A percentile compares a stretch with the other conserved stretches of the same genome.
Conservation (phyloP, 1,140 invertebrate species). For the Brachionus sp. region DNA sequence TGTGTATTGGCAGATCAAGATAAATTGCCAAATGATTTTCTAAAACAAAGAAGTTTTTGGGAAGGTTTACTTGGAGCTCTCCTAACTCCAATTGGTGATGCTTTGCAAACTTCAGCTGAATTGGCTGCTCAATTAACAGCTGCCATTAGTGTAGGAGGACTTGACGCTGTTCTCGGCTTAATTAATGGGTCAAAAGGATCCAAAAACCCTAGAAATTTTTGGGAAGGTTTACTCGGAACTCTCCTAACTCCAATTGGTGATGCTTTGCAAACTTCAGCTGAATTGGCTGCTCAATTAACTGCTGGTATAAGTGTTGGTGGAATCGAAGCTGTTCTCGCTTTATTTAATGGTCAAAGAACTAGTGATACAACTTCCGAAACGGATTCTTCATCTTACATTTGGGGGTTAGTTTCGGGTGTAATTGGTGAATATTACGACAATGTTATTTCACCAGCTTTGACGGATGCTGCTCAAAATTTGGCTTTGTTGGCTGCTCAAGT, state of each 20-base stretch:
- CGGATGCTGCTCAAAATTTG: background rate
- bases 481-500: conserved; percentile 30
- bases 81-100: conserved; percentile 2
- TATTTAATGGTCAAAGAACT: background rate
- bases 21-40: background rate
- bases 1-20: background rate
- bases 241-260: background rate
- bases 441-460: background rate
- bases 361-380: background rate
- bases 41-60: background rate
- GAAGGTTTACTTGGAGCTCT: background rate
- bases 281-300: background rate
- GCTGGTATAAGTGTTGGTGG: conserved; percentile 8
- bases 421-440: background rate
- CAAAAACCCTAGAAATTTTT: background rate
- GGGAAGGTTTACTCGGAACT: background rate
- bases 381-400: background rate
- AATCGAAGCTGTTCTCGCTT: background rate
- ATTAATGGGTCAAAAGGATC: background rate
- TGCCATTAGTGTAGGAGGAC: background rate
- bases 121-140: conserved; percentile 12
- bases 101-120: conserved; percentile 19
- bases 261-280: background rate
- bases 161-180: background rate
- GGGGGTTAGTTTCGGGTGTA: background rate